Evolutionary conservation across 2,888 invertebrate genomes (phyloP).

Genomic region (Acronicta leporina): DNA sequence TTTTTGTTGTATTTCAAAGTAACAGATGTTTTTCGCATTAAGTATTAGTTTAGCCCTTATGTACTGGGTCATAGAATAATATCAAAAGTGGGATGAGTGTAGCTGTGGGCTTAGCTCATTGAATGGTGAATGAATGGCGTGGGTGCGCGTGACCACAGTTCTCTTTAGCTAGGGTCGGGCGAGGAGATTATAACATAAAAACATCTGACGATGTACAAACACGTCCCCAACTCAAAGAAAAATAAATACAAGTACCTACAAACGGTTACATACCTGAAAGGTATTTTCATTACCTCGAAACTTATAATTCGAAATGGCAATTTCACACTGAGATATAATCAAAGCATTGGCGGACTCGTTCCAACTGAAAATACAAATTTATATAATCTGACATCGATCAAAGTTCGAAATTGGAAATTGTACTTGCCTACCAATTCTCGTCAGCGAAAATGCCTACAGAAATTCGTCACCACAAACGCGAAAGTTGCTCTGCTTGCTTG

Average conservation of each 20-base stretch:
- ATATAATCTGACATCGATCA: slow-evolving; percentile 66
- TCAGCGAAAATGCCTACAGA: slow-evolving; percentile 60
- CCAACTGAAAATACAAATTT: slow-evolving; percentile 58
- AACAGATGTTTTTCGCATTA: slow-evolving; percentile 68
- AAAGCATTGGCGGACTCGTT: slow-evolving; percentile 52
- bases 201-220: slow-evolving; percentile 50
- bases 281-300: slow-evolving; percentile 30
- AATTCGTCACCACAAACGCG: slow-evolving; percentile 68
- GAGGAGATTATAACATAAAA: slow-evolving; percentile 69
- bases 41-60: slow-evolving; percentile 33
- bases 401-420: slow-evolving; percentile 71
- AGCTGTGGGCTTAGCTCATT: slow-evolving; percentile 69
- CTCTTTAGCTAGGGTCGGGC: slow-evolving; percentile 57
- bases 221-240: slow-evolving; percentile 34
- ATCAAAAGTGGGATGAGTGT: slow-evolving; percentile 68
- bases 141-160: slow-evolving; percentile 70
- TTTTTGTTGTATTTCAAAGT: slow-evolving; percentile 27
- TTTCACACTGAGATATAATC: slow-evolving; percentile 56
- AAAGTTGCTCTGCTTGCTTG: slow-evolving; percentile 70
- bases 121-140: slow-evolving; percentile 64
- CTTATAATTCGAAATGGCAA: slow-evolving; percentile 46
- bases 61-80: slow-evolving; percentile 64
- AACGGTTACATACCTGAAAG: slow-evolving; percentile 28
- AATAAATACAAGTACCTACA: slow-evolving; percentile 9
- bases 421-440: slow-evolving; percentile 58